phyloP scores from a whole-genome alignment of 2,113 vertebrate species.

The Albula glossodonta region DNA sequence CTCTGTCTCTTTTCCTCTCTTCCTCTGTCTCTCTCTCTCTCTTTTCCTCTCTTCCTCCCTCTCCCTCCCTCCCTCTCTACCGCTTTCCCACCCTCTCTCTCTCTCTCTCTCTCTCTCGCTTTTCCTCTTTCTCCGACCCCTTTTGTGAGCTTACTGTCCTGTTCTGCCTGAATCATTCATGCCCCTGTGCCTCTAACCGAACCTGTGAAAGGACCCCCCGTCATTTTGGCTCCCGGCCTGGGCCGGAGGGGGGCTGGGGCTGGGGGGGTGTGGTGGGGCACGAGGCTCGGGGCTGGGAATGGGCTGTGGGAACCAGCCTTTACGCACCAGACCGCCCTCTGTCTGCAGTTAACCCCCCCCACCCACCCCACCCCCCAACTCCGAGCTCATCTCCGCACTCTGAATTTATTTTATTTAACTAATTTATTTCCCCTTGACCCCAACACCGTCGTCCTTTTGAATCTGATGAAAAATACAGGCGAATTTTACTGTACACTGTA shows the following conservation, averaged over 20 bases:
- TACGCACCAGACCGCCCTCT: neutral
- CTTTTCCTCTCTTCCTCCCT: too few relatives aligned
- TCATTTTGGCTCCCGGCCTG: neutral
- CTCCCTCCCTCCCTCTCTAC: too few relatives aligned
- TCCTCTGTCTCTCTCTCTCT: too few relatives aligned
- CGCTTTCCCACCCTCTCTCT: too few relatives aligned
- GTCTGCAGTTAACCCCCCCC: too few relatives aligned
- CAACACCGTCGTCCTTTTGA: neutral
- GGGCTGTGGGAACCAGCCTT: neutral
- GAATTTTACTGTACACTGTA: neutral
- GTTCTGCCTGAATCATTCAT: neutral
- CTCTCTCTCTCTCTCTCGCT: neutral
- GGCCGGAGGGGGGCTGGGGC: neutral
- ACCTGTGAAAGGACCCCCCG: neutral
- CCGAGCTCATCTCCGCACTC: neutral
- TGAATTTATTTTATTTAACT: neutral
- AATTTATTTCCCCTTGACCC: neutral
- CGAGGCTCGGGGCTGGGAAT: neutral
- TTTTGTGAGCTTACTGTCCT: neutral
- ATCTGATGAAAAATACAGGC: neutral
- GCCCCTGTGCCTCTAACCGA: too few relatives aligned
- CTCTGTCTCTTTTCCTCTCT: too few relatives aligned
- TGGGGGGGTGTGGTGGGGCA: neutral
- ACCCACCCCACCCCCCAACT: neutral
- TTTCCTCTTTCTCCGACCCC: too few relatives aligned